Evolutionary conservation across 2,113 vertebrate species (phyloP), one percentile per base, ranked within the genome.

Genomic region (Hydrochoerus hydrochaeris): DNA sequence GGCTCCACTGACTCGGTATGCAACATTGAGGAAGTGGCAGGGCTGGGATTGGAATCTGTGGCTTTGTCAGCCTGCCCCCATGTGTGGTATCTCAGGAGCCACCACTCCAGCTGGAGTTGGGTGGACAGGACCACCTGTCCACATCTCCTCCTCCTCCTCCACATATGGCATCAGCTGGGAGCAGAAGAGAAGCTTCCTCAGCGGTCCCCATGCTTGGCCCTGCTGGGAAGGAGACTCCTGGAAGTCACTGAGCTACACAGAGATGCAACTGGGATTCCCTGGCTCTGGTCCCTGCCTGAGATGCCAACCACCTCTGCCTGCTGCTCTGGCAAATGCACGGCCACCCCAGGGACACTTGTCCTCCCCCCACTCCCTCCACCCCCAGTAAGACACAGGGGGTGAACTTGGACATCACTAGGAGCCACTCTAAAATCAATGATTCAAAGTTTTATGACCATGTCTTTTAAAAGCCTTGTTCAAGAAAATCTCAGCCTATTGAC

Each of bases 321-420:
- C 13, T 28, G 28, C 52, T 24, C 13, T 7, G 17, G 3, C 38
- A 5, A 81, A 49, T 35, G 35, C 32, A 0, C 0, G 1, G 60
- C 28, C 84, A 41, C 9, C 67, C 28, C 60, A 38, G 80, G 41
- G 41, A 20, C 11, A 19, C 57, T 26, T 11, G 11, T 62, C 30
- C 44, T 57, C 54, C 54, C 17, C 54, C 54, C 10, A 52, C 5
- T 52, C 49, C 49, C 49, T 52, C 54, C 54, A 20, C 54, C 20
- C 28, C 46, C 57, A 35, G 46, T 16, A 32, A 54, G 73, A 24
- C 1, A 32, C 58, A 46, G 67, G 30, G 7, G 26, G 52, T 24
- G 5, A 52, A 52, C 73, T 7, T 1, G 16, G 7, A 0, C 10
- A 1, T 46, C 67, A 62, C 38, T 35, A 44, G 83, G 63, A 16